phyloP scores from a whole-genome alignment of 1,140 invertebrate species.

The Eumaeus atala region DNA sequence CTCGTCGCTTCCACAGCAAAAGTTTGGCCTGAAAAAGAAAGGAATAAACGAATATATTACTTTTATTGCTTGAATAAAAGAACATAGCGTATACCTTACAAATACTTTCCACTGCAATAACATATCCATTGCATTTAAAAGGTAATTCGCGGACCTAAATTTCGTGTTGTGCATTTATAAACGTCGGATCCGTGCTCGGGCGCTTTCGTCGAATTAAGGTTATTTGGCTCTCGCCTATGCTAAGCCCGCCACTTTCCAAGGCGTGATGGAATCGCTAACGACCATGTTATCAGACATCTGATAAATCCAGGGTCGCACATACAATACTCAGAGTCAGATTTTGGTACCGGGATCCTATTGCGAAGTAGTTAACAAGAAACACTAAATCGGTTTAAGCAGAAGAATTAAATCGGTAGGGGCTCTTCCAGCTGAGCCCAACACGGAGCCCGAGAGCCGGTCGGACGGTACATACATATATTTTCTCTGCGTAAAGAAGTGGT shows the following conservation, averaged over 20 bases:
- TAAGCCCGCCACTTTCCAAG: slow-evolving; percentile 42
- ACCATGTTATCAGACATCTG: neutral
- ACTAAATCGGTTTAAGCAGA: no score
- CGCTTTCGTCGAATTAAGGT: slow-evolving; percentile 11
- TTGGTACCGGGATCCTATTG: neutral
- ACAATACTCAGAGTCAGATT: neutral
- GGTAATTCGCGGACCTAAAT: neutral
- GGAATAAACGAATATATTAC: no score
- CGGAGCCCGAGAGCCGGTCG: no score
- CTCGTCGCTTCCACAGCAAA: no score
- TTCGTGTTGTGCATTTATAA: neutral
- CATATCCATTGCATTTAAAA: neutral
- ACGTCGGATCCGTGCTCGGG: neutral
- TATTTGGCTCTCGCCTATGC: slow-evolving; percentile 40
- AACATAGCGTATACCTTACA: neutral
- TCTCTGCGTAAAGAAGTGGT: no score
- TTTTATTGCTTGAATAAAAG: no score
- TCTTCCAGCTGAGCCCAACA: no score
- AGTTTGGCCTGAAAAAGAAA: no score
- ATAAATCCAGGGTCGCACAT: neutral
- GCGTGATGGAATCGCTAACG: slow-evolving; percentile 1
- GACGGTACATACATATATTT: no score
- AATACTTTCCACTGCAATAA: neutral
- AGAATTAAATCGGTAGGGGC: no score
- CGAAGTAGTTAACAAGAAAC: no score